phyloP scores from a whole-genome alignment of 1,140 invertebrate species.

The Ostrea denselamellosa region DNA sequence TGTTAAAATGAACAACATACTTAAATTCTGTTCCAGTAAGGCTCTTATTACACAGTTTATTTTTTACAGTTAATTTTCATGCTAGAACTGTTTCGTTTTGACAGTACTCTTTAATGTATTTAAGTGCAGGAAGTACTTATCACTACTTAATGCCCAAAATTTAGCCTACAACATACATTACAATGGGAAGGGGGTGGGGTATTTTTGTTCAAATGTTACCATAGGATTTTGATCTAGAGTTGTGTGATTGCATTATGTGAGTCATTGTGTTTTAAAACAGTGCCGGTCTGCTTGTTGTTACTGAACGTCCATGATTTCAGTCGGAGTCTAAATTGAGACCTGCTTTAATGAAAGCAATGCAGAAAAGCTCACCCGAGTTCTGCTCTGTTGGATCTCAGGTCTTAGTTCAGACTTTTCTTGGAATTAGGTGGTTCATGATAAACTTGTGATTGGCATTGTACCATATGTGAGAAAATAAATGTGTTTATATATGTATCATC shows the following conservation, averaged over 20 bases:
- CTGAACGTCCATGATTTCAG: not conserved
- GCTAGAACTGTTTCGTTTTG: too few relatives aligned
- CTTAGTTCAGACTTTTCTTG: not conserved
- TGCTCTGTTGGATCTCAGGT: not conserved
- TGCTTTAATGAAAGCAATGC: constrained; percentile 33
- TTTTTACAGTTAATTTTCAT: too few relatives aligned
- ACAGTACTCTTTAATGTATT: too few relatives aligned
- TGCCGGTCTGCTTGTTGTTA: not conserved
- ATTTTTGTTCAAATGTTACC: too few relatives aligned
- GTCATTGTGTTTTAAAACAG: not conserved
- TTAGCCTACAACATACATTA: too few relatives aligned
- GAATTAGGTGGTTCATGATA: not conserved
- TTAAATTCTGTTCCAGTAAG: too few relatives aligned
- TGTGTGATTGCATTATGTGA: not conserved
- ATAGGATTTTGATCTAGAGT: not conserved
- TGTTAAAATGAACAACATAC: too few relatives aligned
- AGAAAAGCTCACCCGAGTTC: not conserved
- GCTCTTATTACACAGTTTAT: too few relatives aligned
- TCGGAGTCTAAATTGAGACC: not conserved
- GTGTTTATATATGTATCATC: constrained; percentile 6
- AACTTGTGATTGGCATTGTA: not conserved
- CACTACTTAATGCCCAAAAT: too few relatives aligned
- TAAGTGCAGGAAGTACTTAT: too few relatives aligned
- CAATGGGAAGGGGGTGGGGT: too few relatives aligned
- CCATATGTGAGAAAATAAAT: constrained; percentile 17